A percentile compares a stretch with the other conserved stretches of the same genome.
These are phyloP conservation scores for Notodonta ziczac DNA, from an alignment of 2,888 invertebrate genomes.

Conservation along the genomic window DNA sequence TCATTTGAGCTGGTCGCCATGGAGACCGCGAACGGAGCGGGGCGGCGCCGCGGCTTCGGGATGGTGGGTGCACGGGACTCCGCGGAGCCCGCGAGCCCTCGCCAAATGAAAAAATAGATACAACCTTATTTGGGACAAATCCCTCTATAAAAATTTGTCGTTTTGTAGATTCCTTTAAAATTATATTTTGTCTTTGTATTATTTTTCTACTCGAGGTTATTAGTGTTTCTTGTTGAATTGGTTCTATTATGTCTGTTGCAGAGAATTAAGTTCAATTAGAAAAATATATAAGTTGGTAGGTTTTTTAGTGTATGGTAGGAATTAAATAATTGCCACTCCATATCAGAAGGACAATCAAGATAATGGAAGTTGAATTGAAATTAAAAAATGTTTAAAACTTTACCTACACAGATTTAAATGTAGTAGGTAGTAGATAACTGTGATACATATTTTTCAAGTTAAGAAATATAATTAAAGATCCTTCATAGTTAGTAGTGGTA, in stretches of 20 bases:
- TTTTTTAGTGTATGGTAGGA: no score
- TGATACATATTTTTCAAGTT: no score
- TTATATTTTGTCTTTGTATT: conserved; percentile 39
- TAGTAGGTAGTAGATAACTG: no score
- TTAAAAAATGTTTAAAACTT: no score
- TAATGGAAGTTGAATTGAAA: no score
- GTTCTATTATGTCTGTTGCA: not conserved
- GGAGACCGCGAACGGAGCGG: conserved; percentile 84
- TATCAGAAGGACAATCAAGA: no score
- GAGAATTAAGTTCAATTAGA: no score
- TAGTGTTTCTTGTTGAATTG: conserved; percentile 10
- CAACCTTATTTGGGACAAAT: conserved; percentile 74
- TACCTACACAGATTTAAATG: no score
- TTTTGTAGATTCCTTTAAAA: conserved; percentile 48
- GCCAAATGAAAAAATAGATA: conserved; percentile 75
- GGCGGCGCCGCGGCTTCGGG: conserved; percentile 79
- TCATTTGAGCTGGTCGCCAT: conserved; percentile 85
- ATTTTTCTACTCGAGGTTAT: conserved; percentile 36
- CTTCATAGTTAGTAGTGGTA: no score
- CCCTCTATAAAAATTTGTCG: conserved; percentile 66
- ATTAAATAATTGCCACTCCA: no score
- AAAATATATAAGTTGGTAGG: no score
- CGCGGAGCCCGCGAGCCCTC: conserved; percentile 62
- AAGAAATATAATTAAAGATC: no score
- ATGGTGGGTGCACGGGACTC: conserved; percentile 74